Evolutionary conservation across 2,888 invertebrate species (phyloP).

Genomic region (Trachelus tabidus): DNA sequence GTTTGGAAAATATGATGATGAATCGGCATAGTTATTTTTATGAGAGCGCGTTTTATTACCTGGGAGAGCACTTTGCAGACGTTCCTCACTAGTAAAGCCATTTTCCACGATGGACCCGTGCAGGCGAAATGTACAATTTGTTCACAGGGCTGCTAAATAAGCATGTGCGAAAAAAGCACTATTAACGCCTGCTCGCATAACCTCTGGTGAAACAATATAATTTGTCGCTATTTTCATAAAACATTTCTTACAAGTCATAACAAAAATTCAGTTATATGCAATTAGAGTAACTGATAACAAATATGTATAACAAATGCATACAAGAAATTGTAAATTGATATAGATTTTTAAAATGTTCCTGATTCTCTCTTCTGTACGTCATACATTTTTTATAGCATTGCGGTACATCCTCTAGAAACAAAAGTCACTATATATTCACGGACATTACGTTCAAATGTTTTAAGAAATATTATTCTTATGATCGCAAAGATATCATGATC

Average conservation of each 20-base stretch:
- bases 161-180: not conserved
- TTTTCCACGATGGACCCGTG: slow-evolving; percentile 40
- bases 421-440: not conserved
- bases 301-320: not conserved
- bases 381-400: not conserved
- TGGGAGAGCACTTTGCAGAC: slow-evolving; percentile 53
- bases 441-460: not conserved
- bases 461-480: not conserved
- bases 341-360: not conserved
- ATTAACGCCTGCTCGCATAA: not conserved
- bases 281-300: not conserved
- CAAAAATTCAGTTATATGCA: not conserved
- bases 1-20: not conserved
- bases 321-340: not conserved
- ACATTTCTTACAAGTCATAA: not conserved
- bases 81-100: slow-evolving; percentile 57
- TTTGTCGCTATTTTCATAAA: not conserved
- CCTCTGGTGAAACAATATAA: not conserved
- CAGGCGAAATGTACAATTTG: not conserved
- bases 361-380: not conserved
- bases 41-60: slow-evolving; percentile 37
- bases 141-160: not conserved
- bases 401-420: not conserved
- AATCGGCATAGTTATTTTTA: not conserved
- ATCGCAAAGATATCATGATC: not conserved